Evolutionary conservation across 2,888 invertebrate species (phyloP), one percentile per base, ranked within the genome.

Genomic region (Synergus gifuensis): DNA sequence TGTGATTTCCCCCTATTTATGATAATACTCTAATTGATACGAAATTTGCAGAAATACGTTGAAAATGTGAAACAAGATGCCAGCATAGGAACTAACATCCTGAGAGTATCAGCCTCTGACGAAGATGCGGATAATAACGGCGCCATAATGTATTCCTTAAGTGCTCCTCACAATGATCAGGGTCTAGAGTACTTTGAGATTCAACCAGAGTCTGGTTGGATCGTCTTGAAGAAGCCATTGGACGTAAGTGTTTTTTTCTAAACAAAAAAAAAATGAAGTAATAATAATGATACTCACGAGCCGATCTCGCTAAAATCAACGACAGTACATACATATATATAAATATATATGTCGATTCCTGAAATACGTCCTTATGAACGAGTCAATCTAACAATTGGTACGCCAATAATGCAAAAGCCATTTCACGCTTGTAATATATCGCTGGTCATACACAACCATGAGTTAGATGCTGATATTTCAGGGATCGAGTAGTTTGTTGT

Each of bases 41-140:
- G 14, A 80, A 76, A 62, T 91, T 94, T 94, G 77, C 94, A 98
- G 98, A 98, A 98, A 97, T 98, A 98, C 93, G 97, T 98, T 89
- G 98, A 98, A 93, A 98, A 98, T 93, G 98, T 98, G 79, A 98
- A 98, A 93, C 98, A 98, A 94, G 98, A 98, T 92, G 98, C 98
- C 82, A 98, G 97, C 93, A 98, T 98, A 88, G 98, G 98, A 84
- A 98, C 98, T 40, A 98, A 98, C 92, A 98, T 98, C 88, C 94
- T 98, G 84, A 95, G 98, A 90, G 98, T 98, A 44, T 98, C 98
- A 22, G 98, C 98, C 82, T 98, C 98, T 64, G 98, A 98, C 92
- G 98, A 98, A 93, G 99, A 99, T 94, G 98, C 98, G 54, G 98
- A 98, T 90, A 97, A 97, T 92, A 99, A 99, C 92, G 98, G 98